Evolutionary conservation across 2,888 invertebrate genomes (phyloP).

Genomic region (Osmoderma eremita): DNA sequence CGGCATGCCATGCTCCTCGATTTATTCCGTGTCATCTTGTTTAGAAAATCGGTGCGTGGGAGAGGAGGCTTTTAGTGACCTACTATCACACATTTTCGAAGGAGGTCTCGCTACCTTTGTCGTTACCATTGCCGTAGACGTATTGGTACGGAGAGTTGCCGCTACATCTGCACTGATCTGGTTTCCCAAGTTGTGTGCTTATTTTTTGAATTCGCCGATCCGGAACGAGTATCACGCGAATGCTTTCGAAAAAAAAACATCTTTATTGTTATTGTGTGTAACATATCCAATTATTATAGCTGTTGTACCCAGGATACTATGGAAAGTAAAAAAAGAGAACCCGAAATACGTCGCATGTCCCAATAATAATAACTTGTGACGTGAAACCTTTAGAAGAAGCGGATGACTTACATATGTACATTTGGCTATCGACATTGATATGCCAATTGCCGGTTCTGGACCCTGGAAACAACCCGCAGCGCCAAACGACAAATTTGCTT

Average conservation of each 20-base stretch:
- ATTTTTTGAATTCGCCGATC: slow-evolving; percentile 1
- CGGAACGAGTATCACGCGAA: neutral
- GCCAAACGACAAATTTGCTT: no score
- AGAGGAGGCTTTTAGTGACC: slow-evolving; percentile 38
- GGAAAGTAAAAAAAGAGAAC: no score
- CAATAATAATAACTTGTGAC: no score
- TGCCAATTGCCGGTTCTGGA: no score
- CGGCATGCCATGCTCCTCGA: slow-evolving; percentile 15
- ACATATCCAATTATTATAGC: no score
- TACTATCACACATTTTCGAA: slow-evolving; percentile 36
- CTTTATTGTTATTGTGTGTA: neutral
- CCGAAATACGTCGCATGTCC: no score
- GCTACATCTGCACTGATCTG: neutral
- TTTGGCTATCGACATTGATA: no score
- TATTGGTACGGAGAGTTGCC: slow-evolving; percentile 9
- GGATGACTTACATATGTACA: no score
- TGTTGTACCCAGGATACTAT: no score
- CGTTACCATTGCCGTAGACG: neutral
- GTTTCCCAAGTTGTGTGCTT: slow-evolving; percentile 5
- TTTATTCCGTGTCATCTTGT: slow-evolving; percentile 41
- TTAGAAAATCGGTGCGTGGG: slow-evolving; percentile 43
- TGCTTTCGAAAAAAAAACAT: slow-evolving; percentile 1
- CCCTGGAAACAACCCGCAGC: no score
- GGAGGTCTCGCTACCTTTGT: slow-evolving; percentile 33
- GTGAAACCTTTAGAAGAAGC: no score